Percentiles rank a stretch among this genome's conserved stretches.
Evolutionary conservation across 2,888 invertebrate genomes (phyloP).

Genomic region (Geophilus truncorum): DNA sequence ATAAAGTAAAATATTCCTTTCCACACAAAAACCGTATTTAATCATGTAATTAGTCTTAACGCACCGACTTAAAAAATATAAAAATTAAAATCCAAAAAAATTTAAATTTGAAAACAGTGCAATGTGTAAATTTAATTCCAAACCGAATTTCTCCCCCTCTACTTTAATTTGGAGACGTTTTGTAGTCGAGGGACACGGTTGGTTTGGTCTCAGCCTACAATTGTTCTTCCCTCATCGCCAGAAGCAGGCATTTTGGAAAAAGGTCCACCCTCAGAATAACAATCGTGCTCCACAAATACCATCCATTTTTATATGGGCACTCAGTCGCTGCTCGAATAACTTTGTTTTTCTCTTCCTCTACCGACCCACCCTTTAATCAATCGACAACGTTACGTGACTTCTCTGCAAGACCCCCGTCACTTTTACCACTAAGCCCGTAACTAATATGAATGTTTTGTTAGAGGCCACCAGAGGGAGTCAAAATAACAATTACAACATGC

Average conservation of each 20-base stretch:
- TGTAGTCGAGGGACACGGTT: background rate
- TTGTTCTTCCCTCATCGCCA: constrained; percentile 12
- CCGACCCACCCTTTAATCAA: constrained; percentile 5
- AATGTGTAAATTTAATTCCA: background rate
- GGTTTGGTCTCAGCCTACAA: background rate
- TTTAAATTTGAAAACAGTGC: background rate
- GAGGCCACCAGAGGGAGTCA: no score
- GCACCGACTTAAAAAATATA: no score
- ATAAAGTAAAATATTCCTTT: no score
- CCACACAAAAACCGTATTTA: no score
- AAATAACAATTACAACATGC: no score
- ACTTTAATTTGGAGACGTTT: background rate
- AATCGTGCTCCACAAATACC: background rate
- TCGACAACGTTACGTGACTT: background rate
- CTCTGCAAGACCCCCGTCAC: no score
- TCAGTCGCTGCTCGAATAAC: background rate
- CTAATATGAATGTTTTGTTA: no score
- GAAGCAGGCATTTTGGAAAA: constrained; percentile 17
- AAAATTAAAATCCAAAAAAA: background rate
- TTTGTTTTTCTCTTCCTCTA: background rate
- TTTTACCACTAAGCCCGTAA: background rate
- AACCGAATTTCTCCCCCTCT: background rate
- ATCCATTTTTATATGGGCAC: background rate
- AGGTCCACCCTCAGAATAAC: constrained; percentile 1
- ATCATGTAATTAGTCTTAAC: no score